Conservation (phyloP, 2,797 vertebrate species). For the Aphelocoma californica region DNA sequence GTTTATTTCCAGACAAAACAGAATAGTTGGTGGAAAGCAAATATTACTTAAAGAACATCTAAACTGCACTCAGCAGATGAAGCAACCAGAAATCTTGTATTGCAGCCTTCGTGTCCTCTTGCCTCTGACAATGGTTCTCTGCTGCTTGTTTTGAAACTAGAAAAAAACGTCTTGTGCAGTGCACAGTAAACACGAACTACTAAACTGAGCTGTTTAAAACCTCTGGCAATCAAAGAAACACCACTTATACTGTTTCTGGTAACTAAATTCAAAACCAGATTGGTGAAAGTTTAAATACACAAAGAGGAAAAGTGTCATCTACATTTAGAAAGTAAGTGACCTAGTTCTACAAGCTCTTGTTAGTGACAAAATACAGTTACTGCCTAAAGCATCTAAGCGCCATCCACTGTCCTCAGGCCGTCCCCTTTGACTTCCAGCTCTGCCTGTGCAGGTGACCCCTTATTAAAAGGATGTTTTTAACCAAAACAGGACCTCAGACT, state of each 20-base stretch:
- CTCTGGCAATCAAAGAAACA: slow-evolving; percentile 7
- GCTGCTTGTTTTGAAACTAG: slow-evolving; percentile 42
- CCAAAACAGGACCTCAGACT: background rate
- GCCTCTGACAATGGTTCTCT: background rate
- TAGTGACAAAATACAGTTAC: slow-evolving; percentile 51
- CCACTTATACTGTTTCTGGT: background rate
- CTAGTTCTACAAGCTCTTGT: slow-evolving; percentile 55
- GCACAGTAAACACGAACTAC: slow-evolving; percentile 48
- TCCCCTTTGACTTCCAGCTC: background rate
- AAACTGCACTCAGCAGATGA: background rate
- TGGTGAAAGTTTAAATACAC: slow-evolving; percentile 59
- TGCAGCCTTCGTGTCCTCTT: background rate
- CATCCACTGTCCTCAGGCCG: background rate
- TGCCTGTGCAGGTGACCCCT: background rate
- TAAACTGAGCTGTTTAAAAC: slow-evolving; percentile 30
- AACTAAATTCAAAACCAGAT: slow-evolving; percentile 51
- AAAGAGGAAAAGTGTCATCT: slow-evolving; percentile 30
- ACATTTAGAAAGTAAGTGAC: slow-evolving; percentile 40
- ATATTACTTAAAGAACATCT: background rate
- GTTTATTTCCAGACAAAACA: slow-evolving; percentile 9
- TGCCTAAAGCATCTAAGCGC: slow-evolving; percentile 2
- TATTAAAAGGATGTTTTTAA: background rate
- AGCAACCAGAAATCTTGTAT: background rate
- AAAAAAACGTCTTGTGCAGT: background rate
- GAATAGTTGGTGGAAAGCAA: background rate